Conservation (phyloP, 53 echinoderm and acorn worm genomes). For the Glandiceps talaboti region DNA sequence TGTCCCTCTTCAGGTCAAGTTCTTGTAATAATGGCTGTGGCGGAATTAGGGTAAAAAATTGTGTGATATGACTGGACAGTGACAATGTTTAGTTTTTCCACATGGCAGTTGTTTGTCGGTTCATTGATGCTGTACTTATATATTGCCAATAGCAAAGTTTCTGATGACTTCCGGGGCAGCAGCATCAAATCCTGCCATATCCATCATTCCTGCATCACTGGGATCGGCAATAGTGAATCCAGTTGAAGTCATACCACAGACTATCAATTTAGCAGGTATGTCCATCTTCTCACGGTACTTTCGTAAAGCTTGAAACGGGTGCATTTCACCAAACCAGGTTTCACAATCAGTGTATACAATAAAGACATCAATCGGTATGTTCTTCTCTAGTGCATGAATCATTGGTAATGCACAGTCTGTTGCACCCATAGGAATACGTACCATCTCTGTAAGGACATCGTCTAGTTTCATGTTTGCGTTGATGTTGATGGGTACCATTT, state of each 20-base stretch:
- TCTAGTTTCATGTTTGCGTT: slow-evolving; percentile 55
- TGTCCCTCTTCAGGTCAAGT: no score
- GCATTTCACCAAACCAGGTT: slow-evolving; percentile 46
- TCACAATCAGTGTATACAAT: slow-evolving; percentile 86
- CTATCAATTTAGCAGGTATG: slow-evolving; percentile 70
- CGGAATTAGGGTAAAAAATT: no score
- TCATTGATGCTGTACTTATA: slow-evolving; percentile 3
- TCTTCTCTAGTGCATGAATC: slow-evolving; percentile 60
- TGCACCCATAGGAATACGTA: slow-evolving; percentile 54
- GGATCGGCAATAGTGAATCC: slow-evolving; percentile 74
- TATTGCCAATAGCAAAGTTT: slow-evolving; percentile 35
- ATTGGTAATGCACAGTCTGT: slow-evolving; percentile 79
- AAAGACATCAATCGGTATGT: slow-evolving; percentile 71
- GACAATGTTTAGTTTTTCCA: no score
- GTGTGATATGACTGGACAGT: no score
- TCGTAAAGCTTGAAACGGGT: slow-evolving; percentile 53
- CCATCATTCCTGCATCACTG: slow-evolving; percentile 67
- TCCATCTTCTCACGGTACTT: slow-evolving; percentile 68
- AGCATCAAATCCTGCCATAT: slow-evolving; percentile 90
- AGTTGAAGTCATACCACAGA: slow-evolving; percentile 85
- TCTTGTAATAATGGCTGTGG: no score
- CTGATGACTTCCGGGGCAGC: slow-evolving; percentile 47
- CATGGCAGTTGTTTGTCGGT: no score
- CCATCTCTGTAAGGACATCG: slow-evolving; percentile 44
- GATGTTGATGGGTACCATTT: slow-evolving; percentile 47